These are phyloP conservation scores for Coturnix japonica DNA, from an alignment of 2,113 vertebrate species.

Conservation along the genomic window DNA sequence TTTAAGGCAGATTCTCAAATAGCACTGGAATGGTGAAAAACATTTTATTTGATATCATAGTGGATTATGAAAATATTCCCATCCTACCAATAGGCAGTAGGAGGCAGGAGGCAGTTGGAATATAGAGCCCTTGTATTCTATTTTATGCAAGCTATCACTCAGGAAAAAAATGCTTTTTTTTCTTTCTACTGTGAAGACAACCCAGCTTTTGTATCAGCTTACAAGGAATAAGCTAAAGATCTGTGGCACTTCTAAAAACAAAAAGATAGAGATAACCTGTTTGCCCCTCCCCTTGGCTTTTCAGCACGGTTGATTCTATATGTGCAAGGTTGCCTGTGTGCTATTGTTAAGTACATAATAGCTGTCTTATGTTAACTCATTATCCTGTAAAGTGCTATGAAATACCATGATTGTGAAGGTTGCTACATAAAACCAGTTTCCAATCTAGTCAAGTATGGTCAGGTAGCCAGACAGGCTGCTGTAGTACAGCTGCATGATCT, in stretches of 20 bases:
- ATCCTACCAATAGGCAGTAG: neutral
- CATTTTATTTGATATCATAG: neutral
- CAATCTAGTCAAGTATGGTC: neutral
- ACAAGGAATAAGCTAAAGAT: slow-evolving; percentile 7
- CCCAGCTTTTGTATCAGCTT: neutral
- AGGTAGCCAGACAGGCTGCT: slow-evolving; percentile 16
- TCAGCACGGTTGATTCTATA: slow-evolving; percentile 45
- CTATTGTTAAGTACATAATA: slow-evolving; percentile 49
- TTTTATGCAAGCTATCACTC: neutral
- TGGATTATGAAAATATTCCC: neutral
- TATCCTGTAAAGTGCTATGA: slow-evolving; percentile 50
- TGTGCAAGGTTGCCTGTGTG: neutral
- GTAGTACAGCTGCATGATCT: neutral
- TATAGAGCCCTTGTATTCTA: neutral
- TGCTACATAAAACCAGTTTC: slow-evolving; percentile 30
- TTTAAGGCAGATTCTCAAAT: neutral
- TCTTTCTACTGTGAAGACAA: neutral
- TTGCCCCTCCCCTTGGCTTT: slow-evolving; percentile 14
- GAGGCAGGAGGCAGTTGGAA: neutral
- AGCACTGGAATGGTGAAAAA: neutral
- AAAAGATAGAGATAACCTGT: slow-evolving; percentile 18
- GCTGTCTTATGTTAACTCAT: slow-evolving; percentile 36
- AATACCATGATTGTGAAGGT: neutral
- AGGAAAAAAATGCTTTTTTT: neutral
- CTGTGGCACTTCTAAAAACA: slow-evolving; percentile 1